Conservation (phyloP, 2,797 vertebrate species). For the Atherinosoma microstoma region DNA sequence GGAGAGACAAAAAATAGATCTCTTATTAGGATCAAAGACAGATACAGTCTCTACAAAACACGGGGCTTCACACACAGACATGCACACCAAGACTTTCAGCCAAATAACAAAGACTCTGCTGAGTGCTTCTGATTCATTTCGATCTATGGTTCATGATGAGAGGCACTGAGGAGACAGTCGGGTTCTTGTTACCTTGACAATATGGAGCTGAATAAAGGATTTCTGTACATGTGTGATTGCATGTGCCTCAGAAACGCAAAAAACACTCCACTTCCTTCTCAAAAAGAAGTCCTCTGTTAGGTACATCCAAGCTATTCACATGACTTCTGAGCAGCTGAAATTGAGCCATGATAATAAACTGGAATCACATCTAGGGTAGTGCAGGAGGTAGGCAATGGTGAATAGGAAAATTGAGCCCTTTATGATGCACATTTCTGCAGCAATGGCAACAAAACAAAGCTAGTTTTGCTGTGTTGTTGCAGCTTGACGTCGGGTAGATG, state of each 20-base stretch:
- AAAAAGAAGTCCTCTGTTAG: constrained; percentile 4
- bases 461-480: constrained; percentile 55
- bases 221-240: background rate
- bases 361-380: constrained; percentile 20
- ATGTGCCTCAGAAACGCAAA: constrained; percentile 7
- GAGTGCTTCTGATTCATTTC: constrained; percentile 27
- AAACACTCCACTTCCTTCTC: background rate
- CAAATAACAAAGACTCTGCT: constrained; percentile 5
- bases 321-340: constrained; percentile 40
- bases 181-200: constrained; percentile 54
- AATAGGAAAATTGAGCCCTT: constrained; percentile 28
- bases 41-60: background rate
- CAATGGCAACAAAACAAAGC: constrained; percentile 47
- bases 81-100: background rate
- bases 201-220: constrained; percentile 40
- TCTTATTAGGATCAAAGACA: constrained; percentile 38
- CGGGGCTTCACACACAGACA: background rate
- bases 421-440: constrained; percentile 42
- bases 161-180: constrained; percentile 39
- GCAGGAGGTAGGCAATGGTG: constrained; percentile 1
- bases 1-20: background rate
- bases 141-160: constrained; percentile 35
- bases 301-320: constrained; percentile 13
- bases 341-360: constrained; percentile 23
- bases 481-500: constrained; percentile 37